Evolutionary conservation across 2,797 vertebrate genomes (phyloP), one percentile per base, ranked within the genome.

Genomic region (Cephalopachus bancanus): DNA sequence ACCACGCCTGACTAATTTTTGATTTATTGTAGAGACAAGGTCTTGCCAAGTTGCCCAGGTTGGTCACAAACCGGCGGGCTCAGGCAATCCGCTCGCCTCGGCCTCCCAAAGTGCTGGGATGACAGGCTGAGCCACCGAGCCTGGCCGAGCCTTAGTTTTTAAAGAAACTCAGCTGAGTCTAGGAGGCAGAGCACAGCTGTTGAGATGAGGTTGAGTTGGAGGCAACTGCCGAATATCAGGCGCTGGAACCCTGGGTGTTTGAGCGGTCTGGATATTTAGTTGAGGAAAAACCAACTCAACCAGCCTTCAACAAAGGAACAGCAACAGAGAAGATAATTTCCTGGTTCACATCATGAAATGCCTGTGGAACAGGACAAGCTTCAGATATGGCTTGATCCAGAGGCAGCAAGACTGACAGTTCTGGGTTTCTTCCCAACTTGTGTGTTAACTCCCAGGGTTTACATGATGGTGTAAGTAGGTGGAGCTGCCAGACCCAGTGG

Each of bases 281-380:
- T 64, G 20, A 75, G 28, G 44, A 69, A 60, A 83, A 53, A 5
- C 14, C 55, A 11, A 53, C 4, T n/a, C 49, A 65, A n/a, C 44
- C 11, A 55, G 19, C 1, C 37, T 72, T 90, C 37, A 80, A 6
- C 44, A 59, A 86, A 74, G 69, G 4, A 62, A 9, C 10, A 44
- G 10, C 30, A 76, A 44, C 33, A 60, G 28, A 64, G 37, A 69
- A 84, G n/a, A 15, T 28, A 24, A 17, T 33, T 55, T 84, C 9
- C 11, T 30, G 14, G n/a, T 37, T 79, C 3, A 53, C 5, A 65
- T 59, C 72, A 62, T 74, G 80, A 65, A 57, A 80, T 53, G 3
- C 17, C 14, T 0, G 1, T 15, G 44, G 19, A 37, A 12, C 10
- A 9, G 24, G 0, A 9, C 59, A 51, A 53, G 12, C 17, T 33